A percentile compares a stretch with the other conserved stretches of the same genome.
phyloP scores from a whole-genome alignment of 1,140 invertebrate genomes.

The Drosophila setifemur region DNA sequence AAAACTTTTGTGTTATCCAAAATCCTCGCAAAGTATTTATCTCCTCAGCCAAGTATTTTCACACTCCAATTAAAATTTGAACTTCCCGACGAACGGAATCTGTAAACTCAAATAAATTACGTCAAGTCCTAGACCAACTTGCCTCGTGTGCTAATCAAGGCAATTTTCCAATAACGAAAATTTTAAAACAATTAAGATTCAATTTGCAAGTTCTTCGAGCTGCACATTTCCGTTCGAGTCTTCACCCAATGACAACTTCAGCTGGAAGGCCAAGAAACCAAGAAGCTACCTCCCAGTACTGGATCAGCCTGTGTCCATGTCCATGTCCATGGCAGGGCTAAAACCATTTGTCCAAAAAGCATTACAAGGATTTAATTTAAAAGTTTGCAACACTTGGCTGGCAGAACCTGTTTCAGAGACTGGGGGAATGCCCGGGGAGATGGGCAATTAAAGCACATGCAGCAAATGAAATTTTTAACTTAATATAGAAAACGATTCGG shows the following conservation, averaged over 20 bases:
- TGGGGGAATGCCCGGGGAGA: not conserved
- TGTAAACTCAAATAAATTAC: conserved; percentile 6
- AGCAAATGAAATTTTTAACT: conserved; percentile 72
- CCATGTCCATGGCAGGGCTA: not conserved
- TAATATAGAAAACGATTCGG: conserved; percentile 55
- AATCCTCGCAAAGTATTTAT: conserved; percentile 3
- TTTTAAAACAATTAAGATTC: conserved; percentile 63
- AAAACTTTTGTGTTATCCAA: too few relatives aligned
- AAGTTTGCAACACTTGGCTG: conserved; percentile 53
- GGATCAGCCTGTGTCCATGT: not conserved
- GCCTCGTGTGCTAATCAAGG: conserved; percentile 14
- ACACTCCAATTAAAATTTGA: conserved; percentile 3
- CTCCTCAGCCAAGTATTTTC: not conserved
- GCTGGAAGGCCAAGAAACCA: conserved; percentile 3
- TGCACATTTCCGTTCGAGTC: conserved; percentile 40
- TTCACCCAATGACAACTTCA: conserved; percentile 36
- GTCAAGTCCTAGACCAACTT: conserved; percentile 3
- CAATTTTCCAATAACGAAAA: conserved; percentile 55
- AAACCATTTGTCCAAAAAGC: conserved; percentile 51
- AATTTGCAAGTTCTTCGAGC: conserved; percentile 52
- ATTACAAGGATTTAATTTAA: conserved; percentile 66
- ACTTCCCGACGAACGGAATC: not conserved
- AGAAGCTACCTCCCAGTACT: conserved; percentile 2
- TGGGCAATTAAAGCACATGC: conserved; percentile 52
- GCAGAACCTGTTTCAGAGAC: not conserved